Base-by-base conservation (phyloP, 1,140 invertebrate genomes). In the Leptopilina boulardi region DNA sequence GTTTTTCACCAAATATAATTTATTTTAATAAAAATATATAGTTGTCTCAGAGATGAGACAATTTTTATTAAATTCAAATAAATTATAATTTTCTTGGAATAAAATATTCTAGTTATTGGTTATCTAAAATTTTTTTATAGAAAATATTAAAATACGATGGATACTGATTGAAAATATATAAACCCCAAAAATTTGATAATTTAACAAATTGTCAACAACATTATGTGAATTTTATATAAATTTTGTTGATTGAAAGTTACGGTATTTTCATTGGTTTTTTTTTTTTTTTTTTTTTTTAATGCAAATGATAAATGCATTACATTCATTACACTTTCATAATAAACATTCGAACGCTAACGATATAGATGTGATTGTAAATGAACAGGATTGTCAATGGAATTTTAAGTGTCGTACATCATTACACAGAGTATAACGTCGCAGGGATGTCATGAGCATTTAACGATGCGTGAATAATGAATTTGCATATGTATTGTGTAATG, bases 401-500 rank as follows among this genome's bases (percentile, higher is more conserved):
- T 66, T 34, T 18, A 66, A 66, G 59, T 66, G 59, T 66, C 23
- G 26, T 66, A 66, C 47, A 51, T 51, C 47, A 51, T 66, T 66
- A 34, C 59, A 66, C 4, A 66, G n/a, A n/a, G 59, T 66, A 51
- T 51, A 26, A 30, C 23, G 59, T 66, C 23, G n/a, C n/a, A 66
- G 59, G 59, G 59, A 66, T 66, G 59, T 34, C 59, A 66, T 30
- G 23, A 66, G 59, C 26, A 30, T 66, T 66, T 66, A 66, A 66
- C 59, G 59, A 66, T 66, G 59, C 59, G 59, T 66, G 59, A 66
- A 34, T 66, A 66, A 66, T 66, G 23, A 26, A 66, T 66, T 66
- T 66, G 59, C 59, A 66, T 66, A 30, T 66, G 26, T 66, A 30
- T 66, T n/a, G 59, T 66, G 59, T 66, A 66, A 66, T 66, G 59